Evolutionary conservation across 2,888 invertebrate species (phyloP).

Genomic region (Taenaris catops): DNA sequence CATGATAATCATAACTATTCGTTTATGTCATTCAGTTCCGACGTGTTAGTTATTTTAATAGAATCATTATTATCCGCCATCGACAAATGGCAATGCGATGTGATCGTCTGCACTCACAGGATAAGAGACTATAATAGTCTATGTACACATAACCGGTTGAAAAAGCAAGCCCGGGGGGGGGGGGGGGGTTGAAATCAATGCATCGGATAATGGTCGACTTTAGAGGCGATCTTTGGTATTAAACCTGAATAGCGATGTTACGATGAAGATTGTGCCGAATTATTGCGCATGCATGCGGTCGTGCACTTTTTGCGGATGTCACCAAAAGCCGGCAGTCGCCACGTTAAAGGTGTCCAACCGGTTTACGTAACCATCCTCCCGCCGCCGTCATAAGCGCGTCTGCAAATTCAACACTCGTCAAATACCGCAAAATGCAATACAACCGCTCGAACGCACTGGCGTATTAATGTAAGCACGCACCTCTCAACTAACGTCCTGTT

Average conservation of each 20-base stretch:
- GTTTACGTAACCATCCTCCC: slow-evolving; percentile 64
- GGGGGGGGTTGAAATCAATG: slow-evolving; percentile 46
- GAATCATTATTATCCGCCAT: slow-evolving; percentile 31
- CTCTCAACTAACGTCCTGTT: slow-evolving; percentile 16
- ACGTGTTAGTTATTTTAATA: slow-evolving; percentile 28
- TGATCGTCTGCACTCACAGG: slow-evolving; percentile 28
- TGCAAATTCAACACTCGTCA: slow-evolving; percentile 73
- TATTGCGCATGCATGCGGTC: slow-evolving; percentile 48
- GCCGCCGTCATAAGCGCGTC: slow-evolving; percentile 66
- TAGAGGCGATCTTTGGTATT: slow-evolving; percentile 40
- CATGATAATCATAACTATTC: slow-evolving; percentile 8
- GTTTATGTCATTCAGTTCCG: slow-evolving; percentile 10
- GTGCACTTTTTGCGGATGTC: slow-evolving; percentile 74
- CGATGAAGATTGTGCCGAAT: slow-evolving; percentile 51
- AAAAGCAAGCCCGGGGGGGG: slow-evolving; percentile 38
- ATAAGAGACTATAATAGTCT: slow-evolving; percentile 34
- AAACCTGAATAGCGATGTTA: slow-evolving; percentile 19
- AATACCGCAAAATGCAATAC: slow-evolving; percentile 60
- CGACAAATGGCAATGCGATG: slow-evolving; percentile 44
- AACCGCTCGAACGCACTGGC: slow-evolving; percentile 36
- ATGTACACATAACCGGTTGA: slow-evolving; percentile 56
- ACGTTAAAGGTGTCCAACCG: slow-evolving; percentile 72
- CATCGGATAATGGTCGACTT: slow-evolving; percentile 50
- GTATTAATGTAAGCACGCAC: slow-evolving; percentile 36
- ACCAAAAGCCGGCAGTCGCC: slow-evolving; percentile 65